Evolutionary conservation across 2,888 invertebrate species (phyloP).

Genomic region (Pollenia angustigena): DNA sequence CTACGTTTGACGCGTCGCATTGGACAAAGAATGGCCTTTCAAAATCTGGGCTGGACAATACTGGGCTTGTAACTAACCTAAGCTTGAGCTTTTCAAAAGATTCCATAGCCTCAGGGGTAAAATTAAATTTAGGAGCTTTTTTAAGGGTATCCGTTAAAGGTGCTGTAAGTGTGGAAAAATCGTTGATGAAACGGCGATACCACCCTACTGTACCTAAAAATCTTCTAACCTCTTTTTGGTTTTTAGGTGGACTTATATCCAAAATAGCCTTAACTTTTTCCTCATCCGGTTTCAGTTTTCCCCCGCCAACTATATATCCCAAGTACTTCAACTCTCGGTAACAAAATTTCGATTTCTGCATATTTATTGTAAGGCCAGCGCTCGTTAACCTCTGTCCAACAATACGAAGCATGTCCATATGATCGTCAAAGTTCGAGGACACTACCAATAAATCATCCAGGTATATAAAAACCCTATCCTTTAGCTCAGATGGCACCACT

Average conservation of each 20-base stretch:
- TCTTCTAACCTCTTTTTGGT: neutral
- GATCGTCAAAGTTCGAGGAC: too few species aligned
- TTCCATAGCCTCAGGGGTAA: neutral
- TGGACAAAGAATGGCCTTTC: slow-evolving; percentile 21
- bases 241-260: slow-evolving; percentile 9
- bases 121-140: neutral
- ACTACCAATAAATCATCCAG: too few species aligned
- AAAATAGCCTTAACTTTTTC: slow-evolving; percentile 10
- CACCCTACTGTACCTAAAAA: slow-evolving; percentile 19
- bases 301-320: slow-evolving; percentile 34
- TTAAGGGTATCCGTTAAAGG: slow-evolving; percentile 26
- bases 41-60: slow-evolving; percentile 8
- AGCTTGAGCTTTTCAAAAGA: slow-evolving; percentile 4
- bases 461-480: too few species aligned
- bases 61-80: neutral
- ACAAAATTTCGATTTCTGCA: slow-evolving; percentile 46
- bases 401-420: neutral
- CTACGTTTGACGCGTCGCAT: slow-evolving; percentile 41
- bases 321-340: slow-evolving; percentile 23
- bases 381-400: slow-evolving; percentile 6
- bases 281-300: slow-evolving; percentile 11
- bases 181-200: slow-evolving; percentile 29
- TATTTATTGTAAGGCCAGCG: slow-evolving; percentile 41
- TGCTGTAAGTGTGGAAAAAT: slow-evolving; percentile 30
- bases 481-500: too few species aligned